phyloP scores from a whole-genome alignment of 2,797 vertebrate species.

The Alcedo atthis region DNA sequence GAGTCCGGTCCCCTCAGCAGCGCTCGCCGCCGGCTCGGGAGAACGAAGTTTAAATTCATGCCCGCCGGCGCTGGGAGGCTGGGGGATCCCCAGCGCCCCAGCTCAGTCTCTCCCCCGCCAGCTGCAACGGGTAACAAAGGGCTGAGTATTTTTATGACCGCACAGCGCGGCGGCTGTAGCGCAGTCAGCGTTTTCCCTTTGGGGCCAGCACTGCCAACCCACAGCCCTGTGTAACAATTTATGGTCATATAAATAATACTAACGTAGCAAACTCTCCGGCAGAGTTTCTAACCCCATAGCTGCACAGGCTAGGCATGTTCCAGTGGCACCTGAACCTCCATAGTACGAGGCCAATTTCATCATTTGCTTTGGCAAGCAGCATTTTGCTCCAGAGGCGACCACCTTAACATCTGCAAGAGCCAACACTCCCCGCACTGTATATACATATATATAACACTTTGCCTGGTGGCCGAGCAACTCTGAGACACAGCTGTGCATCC shows the following conservation, averaged over 20 bases:
- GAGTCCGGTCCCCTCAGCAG: not conserved
- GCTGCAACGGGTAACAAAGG: fast-evolving
- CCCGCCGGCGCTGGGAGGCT: not conserved
- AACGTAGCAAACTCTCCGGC: fast-evolving
- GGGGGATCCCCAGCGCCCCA: not conserved
- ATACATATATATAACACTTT: fast-evolving
- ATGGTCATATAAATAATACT: not conserved
- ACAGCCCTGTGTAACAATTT: fast-evolving
- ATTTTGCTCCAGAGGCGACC: fast-evolving
- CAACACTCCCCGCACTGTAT: fast-evolving
- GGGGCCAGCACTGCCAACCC: fast-evolving
- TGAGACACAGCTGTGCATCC: not conserved
- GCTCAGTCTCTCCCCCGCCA: not conserved
- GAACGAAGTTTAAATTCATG: fast-evolving
- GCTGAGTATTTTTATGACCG: fast-evolving
- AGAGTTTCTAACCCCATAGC: too few species aligned
- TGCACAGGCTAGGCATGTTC: fast-evolving
- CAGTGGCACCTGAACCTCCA: fast-evolving
- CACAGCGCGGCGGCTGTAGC: fast-evolving
- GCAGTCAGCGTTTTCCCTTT: fast-evolving
- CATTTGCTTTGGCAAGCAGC: fast-evolving
- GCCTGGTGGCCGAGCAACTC: fast-evolving
- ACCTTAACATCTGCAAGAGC: too few species aligned
- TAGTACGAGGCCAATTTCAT: fast-evolving
- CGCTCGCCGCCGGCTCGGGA: not conserved